Conservation (phyloP, 2,888 invertebrate species). For the Cephalotes varians region DNA sequence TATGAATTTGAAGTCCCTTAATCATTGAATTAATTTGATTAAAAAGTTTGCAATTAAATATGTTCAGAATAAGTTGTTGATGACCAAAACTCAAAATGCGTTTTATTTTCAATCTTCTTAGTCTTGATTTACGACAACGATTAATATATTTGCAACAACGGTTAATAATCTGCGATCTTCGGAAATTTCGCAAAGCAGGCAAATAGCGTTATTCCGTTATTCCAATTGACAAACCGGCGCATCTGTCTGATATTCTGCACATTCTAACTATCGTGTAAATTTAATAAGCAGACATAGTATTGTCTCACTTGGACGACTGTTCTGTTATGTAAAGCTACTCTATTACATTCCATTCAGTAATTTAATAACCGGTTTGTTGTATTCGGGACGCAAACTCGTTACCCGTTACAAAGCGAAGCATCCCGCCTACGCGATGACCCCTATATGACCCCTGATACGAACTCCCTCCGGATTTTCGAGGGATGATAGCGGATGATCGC, state of each 20-base stretch:
- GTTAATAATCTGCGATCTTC: not conserved
- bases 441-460: constrained; percentile 49
- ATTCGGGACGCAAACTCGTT: constrained; percentile 58
- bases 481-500: constrained; percentile 67
- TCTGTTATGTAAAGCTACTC: constrained; percentile 2
- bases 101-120: not conserved
- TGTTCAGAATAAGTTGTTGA: too few species aligned
- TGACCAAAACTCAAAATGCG: not conserved
- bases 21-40: not conserved
- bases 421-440: constrained; percentile 51
- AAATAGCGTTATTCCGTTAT: constrained; percentile 12
- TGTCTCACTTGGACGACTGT: constrained; percentile 10
- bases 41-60: not conserved
- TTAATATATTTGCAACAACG: too few species aligned
- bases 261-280: not conserved
- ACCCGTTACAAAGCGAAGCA: constrained; percentile 45
- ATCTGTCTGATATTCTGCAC: not conserved
- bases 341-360: constrained; percentile 44
- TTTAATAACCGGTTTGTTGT: constrained; percentile 37
- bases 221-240: not conserved
- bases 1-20: not conserved
- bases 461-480: constrained; percentile 61
- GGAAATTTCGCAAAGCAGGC: not conserved
- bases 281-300: constrained; percentile 15
- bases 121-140: not conserved